Percentiles rank a stretch among this genome's conserved stretches.
Conservation (phyloP, 2,113 vertebrate genomes). For the Petrocephalus microphthalmus region DNA sequence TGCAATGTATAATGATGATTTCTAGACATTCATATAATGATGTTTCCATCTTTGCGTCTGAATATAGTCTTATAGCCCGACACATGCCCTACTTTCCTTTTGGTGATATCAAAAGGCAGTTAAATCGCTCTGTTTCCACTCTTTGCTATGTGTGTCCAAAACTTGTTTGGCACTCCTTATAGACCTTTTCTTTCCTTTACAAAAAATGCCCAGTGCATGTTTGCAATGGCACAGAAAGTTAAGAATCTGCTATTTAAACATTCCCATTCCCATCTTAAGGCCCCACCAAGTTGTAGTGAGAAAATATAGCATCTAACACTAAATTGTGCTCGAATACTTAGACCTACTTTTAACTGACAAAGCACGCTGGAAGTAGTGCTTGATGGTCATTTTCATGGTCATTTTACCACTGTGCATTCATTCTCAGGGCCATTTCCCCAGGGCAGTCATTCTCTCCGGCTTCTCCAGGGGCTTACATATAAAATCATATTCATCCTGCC, state of each 20-base stretch:
- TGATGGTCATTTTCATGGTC: constrained; percentile 11
- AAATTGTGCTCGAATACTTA: neutral
- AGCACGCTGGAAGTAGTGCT: neutral
- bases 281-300: neutral
- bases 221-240: neutral
- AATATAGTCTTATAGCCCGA: neutral
- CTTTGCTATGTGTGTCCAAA: neutral
- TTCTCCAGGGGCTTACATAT: neutral
- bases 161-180: neutral
- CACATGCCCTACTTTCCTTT: neutral
- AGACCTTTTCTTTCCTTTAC: neutral
- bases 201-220: neutral
- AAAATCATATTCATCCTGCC: constrained; percentile 10
- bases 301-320: neutral
- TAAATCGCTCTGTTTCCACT: neutral
- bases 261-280: neutral
- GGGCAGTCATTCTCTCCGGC: neutral
- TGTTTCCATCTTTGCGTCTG: neutral
- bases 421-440: neutral
- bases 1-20: neutral
- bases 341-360: constrained; percentile 1
- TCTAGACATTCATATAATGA: neutral
- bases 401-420: neutral
- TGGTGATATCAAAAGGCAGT: neutral
- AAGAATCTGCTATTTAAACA: neutral